A percentile compares a stretch with the other conserved stretches of the same genome.
Conservation (phyloP, 2,888 invertebrate species). For the Unio delphinus region DNA sequence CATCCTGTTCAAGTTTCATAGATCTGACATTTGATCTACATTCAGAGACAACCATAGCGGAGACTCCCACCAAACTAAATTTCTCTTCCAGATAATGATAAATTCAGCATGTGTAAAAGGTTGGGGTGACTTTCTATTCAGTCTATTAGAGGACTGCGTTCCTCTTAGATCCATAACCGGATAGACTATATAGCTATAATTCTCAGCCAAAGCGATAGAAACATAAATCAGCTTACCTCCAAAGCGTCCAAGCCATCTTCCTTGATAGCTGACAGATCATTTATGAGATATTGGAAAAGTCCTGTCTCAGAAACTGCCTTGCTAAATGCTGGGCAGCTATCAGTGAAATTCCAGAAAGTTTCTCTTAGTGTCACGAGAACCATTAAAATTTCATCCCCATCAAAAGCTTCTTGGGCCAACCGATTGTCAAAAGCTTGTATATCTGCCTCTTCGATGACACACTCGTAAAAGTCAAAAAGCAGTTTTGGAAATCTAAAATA, state of each 20-base stretch:
- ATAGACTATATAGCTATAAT: too few species aligned
- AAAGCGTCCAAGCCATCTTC: not conserved
- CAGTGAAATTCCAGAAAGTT: conserved; percentile 47
- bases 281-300: conserved; percentile 14
- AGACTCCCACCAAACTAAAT: too few species aligned
- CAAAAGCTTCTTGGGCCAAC: conserved; percentile 17
- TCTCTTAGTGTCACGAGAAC: conserved; percentile 24
- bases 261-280: conserved; percentile 10
- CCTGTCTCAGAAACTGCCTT: conserved; percentile 29
- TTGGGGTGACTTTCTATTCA: too few species aligned
- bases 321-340: conserved; percentile 36
- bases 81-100: too few species aligned
- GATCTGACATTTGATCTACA: too few species aligned
- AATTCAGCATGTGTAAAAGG: too few species aligned
- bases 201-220: too few species aligned
- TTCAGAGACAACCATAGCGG: too few species aligned
- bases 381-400: not conserved
- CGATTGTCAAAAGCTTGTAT: conserved; percentile 20
- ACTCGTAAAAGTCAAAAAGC: conserved; percentile 7
- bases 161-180: too few species aligned
- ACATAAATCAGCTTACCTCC: not conserved
- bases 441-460: conserved; percentile 18
- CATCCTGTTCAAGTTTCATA: too few species aligned
- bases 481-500: too few species aligned
- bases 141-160: too few species aligned